Percentiles rank a stretch among this genome's conserved stretches.
Evolutionary conservation across 1,140 invertebrate species (phyloP).

Genomic region (Propsilocerus akamusi): DNA sequence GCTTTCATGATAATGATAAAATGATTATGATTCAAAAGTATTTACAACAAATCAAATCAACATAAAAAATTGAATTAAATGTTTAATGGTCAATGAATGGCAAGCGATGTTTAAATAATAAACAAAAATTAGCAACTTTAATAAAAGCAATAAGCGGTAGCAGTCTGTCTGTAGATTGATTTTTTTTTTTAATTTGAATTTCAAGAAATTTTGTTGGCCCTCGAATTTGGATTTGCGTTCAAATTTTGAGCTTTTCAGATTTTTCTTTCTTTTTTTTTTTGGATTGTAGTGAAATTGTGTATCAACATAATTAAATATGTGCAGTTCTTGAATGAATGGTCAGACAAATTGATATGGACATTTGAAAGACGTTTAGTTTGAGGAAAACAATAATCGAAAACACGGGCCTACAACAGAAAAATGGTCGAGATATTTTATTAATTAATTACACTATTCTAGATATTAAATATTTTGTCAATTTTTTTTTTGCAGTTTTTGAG

Average conservation of each 20-base stretch:
- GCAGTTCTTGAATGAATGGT: no score
- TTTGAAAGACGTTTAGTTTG: no score
- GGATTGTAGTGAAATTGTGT: no score
- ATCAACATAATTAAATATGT: no score
- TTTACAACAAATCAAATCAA: no score
- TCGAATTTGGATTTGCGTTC: no score
- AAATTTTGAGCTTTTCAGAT: no score
- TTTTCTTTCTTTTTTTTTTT: background rate
- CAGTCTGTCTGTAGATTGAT: background rate
- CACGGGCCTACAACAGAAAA: slow-evolving; percentile 3
- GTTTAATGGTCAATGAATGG: background rate
- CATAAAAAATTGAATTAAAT: background rate
- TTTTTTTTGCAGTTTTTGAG: slow-evolving; percentile 8
- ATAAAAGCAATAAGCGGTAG: background rate
- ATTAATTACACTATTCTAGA: no score
- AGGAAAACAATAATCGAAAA: slow-evolving; percentile 3
- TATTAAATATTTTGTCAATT: background rate
- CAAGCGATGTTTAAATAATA: background rate
- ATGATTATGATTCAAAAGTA: background rate
- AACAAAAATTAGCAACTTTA: background rate
- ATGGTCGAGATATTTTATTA: no score
- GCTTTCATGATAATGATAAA: slow-evolving; percentile 15
- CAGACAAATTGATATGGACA: no score
- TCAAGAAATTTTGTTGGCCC: background rate
- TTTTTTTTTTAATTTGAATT: background rate